Evolutionary conservation across 92 coral and sea anemone species (phyloP).

Genomic region (Palythoa grandiflora): DNA sequence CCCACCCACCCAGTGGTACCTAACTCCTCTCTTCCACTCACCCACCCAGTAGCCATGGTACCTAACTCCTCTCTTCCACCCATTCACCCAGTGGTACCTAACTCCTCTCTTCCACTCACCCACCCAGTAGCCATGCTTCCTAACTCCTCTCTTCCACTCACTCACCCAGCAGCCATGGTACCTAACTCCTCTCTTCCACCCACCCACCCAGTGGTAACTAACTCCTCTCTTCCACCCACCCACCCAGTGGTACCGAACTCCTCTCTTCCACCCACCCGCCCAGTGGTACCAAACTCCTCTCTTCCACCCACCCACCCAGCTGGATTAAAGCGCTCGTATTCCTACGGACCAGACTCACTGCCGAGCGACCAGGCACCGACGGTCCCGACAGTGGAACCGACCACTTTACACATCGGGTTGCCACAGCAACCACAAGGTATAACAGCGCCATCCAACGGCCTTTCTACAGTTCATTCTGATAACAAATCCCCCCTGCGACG

Average conservation of each 20-base stretch:
- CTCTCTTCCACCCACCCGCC: not conserved
- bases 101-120: no score
- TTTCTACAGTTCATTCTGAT: not conserved
- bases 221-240: no score
- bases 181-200: no score
- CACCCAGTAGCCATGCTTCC: no score
- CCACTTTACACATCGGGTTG: not conserved
- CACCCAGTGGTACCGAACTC: no score
- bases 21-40: no score
- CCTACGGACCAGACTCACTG: conserved; percentile 17
- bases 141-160: no score
- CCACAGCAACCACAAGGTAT: conserved; percentile 25
- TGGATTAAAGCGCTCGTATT: conserved; percentile 31
- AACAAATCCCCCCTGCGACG: conserved; percentile 27
- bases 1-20: not conserved
- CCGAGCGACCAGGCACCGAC: conserved; percentile 26
- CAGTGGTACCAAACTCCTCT: not conserved
- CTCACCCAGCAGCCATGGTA: no score
- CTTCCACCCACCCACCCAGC: conserved; percentile 1
- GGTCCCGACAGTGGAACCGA: not conserved
- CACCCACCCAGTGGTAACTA: no score
- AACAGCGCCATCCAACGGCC: not conserved
- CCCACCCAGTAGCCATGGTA: no score
- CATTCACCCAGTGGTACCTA: no score
- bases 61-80: no score